Conservation (phyloP, 1,140 invertebrate genomes). For the Pseudomyrmex gracilis region DNA sequence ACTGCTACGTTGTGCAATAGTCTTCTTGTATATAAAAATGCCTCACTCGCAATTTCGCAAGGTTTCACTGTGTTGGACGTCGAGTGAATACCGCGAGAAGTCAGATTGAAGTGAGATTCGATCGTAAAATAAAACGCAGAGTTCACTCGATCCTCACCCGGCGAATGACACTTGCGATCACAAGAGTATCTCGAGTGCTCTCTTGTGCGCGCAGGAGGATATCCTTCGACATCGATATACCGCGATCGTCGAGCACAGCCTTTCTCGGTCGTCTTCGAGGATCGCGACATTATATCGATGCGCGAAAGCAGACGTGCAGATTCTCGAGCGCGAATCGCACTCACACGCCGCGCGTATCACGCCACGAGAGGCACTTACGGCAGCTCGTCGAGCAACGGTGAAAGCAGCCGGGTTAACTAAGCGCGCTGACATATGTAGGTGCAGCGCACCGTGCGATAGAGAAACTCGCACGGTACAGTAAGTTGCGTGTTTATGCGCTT, state of each 20-base stretch:
- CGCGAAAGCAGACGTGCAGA: constrained; percentile 15
- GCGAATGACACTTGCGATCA: not conserved
- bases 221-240: not conserved
- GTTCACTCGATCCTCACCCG: not conserved
- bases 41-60: constrained; percentile 21
- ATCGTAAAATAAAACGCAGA: constrained; percentile 24
- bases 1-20: not conserved
- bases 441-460: constrained; percentile 50
- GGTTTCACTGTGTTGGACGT: not conserved
- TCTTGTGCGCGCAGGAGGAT: not conserved
- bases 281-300: constrained; percentile 27
- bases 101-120: not conserved
- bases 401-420: constrained; percentile 56
- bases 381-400: constrained; percentile 42
- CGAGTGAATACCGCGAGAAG: not conserved
- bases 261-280: not conserved
- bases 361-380: constrained; percentile 39
- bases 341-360: not conserved
- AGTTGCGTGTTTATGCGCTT: constrained; percentile 41
- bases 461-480: constrained; percentile 39
- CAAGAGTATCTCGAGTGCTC: not conserved
- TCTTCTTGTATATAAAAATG: constrained; percentile 15
- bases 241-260: not conserved
- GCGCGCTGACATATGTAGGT: constrained; percentile 55
- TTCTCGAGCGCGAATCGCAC: constrained; percentile 13